Evolutionary conservation across 2,113 vertebrate species (phyloP).

Genomic region (Ailurus styani): DNA sequence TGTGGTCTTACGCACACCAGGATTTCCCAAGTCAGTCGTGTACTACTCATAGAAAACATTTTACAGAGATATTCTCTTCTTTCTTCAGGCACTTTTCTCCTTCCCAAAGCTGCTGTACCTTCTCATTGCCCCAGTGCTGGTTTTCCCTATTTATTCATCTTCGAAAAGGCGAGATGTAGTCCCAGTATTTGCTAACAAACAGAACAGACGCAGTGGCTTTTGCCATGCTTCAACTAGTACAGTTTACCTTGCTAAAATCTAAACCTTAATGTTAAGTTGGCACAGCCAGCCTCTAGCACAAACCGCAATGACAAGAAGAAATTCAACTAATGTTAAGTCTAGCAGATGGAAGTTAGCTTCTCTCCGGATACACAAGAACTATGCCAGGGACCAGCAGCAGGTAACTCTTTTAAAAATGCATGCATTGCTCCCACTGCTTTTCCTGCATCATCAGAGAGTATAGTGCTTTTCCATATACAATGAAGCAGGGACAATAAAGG

Average conservation of each 20-base stretch:
- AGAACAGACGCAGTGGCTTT: not conserved
- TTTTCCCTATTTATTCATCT: slow-evolving; percentile 12
- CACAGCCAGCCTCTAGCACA: not conserved
- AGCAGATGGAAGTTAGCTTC: not conserved
- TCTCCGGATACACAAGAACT: not conserved
- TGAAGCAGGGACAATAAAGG: not conserved
- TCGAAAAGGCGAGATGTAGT: not conserved
- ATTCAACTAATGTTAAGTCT: not conserved
- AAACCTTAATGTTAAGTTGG: not conserved
- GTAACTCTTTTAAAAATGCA: not conserved
- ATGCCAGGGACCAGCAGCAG: not conserved
- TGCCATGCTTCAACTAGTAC: not conserved
- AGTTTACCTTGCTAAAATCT: slow-evolving; percentile 6
- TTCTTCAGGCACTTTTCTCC: not conserved
- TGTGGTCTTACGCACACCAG: not conserved
- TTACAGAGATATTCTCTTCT: not conserved
- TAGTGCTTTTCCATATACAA: not conserved
- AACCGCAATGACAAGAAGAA: not conserved
- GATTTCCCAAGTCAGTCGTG: slow-evolving; percentile 13
- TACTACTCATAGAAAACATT: not conserved
- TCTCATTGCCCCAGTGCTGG: not conserved
- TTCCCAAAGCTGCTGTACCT: not conserved
- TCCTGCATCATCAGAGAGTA: not conserved
- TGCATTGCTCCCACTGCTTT: not conserved
- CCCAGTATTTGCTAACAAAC: not conserved